phyloP scores from a whole-genome alignment of 2,113 vertebrate species.

The Ifrita kowaldi region DNA sequence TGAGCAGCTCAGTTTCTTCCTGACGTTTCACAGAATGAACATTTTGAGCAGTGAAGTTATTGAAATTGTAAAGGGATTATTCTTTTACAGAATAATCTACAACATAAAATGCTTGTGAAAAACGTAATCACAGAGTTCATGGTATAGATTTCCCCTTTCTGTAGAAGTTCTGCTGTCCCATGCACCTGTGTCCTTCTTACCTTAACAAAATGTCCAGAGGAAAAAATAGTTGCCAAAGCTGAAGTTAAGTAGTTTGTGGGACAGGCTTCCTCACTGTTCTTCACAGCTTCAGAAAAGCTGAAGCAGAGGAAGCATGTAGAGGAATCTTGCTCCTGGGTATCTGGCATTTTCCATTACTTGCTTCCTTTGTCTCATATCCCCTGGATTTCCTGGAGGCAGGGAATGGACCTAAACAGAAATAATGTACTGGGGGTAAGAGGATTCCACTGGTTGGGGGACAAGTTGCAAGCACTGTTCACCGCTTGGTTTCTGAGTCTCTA shows the following conservation, averaged over 20 bases:
- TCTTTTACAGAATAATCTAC: background rate
- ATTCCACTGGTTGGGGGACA: background rate
- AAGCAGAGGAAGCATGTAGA: background rate
- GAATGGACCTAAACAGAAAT: background rate
- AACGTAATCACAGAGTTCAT: background rate
- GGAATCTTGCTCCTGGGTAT: background rate
- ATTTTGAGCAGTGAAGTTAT: background rate
- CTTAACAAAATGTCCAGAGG: background rate
- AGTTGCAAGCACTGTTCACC: background rate
- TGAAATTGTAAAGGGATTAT: background rate
- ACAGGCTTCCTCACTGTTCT: background rate
- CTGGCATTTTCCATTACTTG: background rate
- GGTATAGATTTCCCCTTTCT: background rate
- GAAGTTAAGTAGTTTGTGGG: background rate
- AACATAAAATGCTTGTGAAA: background rate
- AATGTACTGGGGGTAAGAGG: background rate
- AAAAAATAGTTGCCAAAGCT: background rate
- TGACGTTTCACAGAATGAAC: background rate
- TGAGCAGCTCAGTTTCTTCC: background rate
- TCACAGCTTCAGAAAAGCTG: background rate
- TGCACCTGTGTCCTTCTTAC: background rate
- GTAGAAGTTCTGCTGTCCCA: background rate
- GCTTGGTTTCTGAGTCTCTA: background rate
- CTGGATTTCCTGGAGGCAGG: background rate
- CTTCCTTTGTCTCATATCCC: background rate